Conservation (phyloP, 2,113 vertebrate species). For the Pterophyllum scalare region DNA sequence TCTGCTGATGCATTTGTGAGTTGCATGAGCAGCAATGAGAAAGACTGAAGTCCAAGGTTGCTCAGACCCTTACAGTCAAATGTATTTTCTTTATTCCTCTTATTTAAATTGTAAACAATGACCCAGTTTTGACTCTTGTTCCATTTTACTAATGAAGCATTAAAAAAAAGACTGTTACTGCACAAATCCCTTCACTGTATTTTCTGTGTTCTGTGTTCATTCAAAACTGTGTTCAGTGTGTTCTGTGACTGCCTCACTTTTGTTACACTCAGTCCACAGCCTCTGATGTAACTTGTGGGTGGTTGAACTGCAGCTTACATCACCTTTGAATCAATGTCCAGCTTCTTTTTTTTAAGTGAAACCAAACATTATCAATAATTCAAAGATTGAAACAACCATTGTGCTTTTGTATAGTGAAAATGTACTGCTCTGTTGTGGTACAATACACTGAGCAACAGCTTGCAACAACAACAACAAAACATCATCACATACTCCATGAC, state of each 20-base stretch:
- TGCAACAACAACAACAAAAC: neutral
- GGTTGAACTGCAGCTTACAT: conserved; percentile 41
- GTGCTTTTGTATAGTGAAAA: neutral
- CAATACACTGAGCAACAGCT: conserved; percentile 6
- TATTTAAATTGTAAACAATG: neutral
- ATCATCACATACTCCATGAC: neutral
- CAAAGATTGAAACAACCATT: conserved; percentile 19
- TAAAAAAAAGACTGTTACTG: neutral
- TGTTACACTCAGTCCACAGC: neutral
- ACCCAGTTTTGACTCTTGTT: neutral
- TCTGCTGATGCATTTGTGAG: neutral
- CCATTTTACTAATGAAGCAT: neutral
- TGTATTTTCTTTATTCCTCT: neutral
- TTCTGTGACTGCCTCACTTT: neutral
- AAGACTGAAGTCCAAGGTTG: neutral
- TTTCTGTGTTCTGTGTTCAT: neutral
- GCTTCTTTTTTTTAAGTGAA: conserved; percentile 13
- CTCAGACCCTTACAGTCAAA: neutral
- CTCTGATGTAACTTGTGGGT: conserved; percentile 54
- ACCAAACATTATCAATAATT: conserved; percentile 34
- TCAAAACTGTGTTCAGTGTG: neutral
- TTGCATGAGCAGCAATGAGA: neutral
- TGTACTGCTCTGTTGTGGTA: neutral
- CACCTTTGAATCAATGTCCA: conserved; percentile 27
- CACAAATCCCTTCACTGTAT: neutral